Evolutionary conservation across 2,888 invertebrate species (phyloP), one percentile per base, ranked within the genome.

Genomic region (Trichopria drosophilae): DNA sequence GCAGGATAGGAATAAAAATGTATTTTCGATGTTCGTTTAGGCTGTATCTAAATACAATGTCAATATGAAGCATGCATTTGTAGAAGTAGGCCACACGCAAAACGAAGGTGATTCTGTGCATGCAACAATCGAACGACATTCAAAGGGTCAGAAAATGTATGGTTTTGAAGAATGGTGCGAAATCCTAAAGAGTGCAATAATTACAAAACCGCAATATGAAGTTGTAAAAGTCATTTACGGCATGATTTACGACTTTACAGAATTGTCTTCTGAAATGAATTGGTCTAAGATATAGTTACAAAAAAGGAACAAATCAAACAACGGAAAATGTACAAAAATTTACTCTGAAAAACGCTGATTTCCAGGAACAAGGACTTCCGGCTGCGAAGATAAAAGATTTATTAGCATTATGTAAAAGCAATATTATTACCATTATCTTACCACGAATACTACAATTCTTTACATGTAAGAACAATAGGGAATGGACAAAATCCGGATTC

Each of bases 31-130:
- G 48, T 64, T 60, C 44, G 49, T 55, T 35, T 53, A 51, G 24
- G 47, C 55, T 13, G 26, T 58, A n/a, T 48, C 43, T 19, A 60
- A 60, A 29, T 56, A 49, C 36, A 52, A 56, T 15, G 51, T 65
- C 15, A 48, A 39, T 13, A 61, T 65, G 35, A 48, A 42, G 13
- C 63, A 64, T 44, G 46, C 43, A 6, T 62, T 60, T 55, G 41
- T 64, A 16, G 57, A 58, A 50, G 49, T 53, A 32, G 63, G 60
- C n/a, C 63, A 63, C 37, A 64, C 62, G n/a, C 59, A 63, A 53
- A 55, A 55, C 24, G 64, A 64, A 47, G 62, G 62, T 4, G 63
- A 64, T 47, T 61, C 58, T 19, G 53, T 62, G 9, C 64, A 64
- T 46, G 58, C 63, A 9, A 24, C 51, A 13, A 62, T 62, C 13